Evolutionary conservation across 2,888 invertebrate genomes (phyloP), one percentile per base, ranked within the genome.

Genomic region (Agapostemon virescens): DNA sequence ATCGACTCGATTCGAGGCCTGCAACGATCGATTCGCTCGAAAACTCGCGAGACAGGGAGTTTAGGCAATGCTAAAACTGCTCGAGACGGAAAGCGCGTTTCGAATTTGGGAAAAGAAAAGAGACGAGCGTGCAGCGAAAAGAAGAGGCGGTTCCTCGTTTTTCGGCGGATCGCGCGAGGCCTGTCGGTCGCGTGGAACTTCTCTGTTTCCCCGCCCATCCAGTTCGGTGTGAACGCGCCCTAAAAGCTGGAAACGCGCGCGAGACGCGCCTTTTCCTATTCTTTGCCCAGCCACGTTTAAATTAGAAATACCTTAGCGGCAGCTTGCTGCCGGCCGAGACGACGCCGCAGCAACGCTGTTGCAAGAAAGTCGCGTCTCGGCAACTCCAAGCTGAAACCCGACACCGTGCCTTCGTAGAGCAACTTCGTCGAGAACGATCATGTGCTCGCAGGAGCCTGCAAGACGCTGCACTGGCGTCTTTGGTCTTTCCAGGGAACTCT

Each of bases 281-380:
- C 83, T 83, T 77, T 79, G 78, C 76, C 55, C 61, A 74, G 81
- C 80, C 61, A 86, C 83, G 84, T 83, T 79, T 84, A 85, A 86
- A 86, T 86, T 86, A 86, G 84, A 86, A 84, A 83, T 86, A 78
- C 86, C 84, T 81, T 68, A 69, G 79, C 81, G 76, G 75, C 79
- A 73, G 76, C 69, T 63, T 55, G 71, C 45, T 33, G 55, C 66
- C 49, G 55, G 40, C 45, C 36, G 73, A 49, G 45, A 70, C 63
- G 63, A 36, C 36, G 63, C 33, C 69, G 74, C 66, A 55, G 83
- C 64, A 78, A 79, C 79, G 55, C 49, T 66, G 72, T 75, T 74
- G 78, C 82, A 49, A 74, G 82, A 76, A 63, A 74, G 74, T 74
- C 72, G 69, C 45, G 33, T 45, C 49, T 49, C 23, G 71, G 77